These are phyloP conservation scores for Apodemia duryi DNA, from an alignment of 2,888 invertebrate genomes.

Conservation along the genomic window DNA sequence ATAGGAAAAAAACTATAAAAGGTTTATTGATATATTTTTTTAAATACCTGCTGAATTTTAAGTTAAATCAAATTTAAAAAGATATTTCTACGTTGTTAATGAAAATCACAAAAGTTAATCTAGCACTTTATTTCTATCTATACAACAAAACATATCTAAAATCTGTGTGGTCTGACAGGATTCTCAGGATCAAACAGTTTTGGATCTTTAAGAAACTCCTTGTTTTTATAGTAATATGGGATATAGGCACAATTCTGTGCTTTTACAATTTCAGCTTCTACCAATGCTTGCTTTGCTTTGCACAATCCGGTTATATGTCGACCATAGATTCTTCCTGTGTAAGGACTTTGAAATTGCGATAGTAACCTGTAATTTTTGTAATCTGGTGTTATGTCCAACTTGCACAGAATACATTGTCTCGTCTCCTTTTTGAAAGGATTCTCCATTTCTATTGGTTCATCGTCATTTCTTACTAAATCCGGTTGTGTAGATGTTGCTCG, in stretches of 20 bases:
- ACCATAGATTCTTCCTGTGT: conserved; percentile 95
- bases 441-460: conserved; percentile 80
- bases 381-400: conserved; percentile 87
- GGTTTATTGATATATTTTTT: too few relatives aligned
- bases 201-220: conserved; percentile 91
- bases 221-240: conserved; percentile 89
- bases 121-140: conserved; percentile 14
- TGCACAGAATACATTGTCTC: conserved; percentile 89
- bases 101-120: not conserved
- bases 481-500: conserved; percentile 44
- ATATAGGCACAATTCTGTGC: conserved; percentile 90
- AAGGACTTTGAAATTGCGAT: conserved; percentile 97
- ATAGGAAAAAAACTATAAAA: too few relatives aligned
- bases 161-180: conserved; percentile 89
- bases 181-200: conserved; percentile 93
- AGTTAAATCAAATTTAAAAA: too few relatives aligned
- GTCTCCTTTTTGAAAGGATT: conserved; percentile 91
- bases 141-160: conserved; percentile 58
- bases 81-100: not conserved
- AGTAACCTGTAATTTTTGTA: conserved; percentile 95
- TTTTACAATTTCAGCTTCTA: conserved; percentile 86
- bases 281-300: conserved; percentile 85
- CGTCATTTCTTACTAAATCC: conserved; percentile 36
- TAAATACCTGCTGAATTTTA: too few relatives aligned
- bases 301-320: conserved; percentile 97